phyloP scores from a whole-genome alignment of 2,888 invertebrate species.

The Agrochola lychnidis region DNA sequence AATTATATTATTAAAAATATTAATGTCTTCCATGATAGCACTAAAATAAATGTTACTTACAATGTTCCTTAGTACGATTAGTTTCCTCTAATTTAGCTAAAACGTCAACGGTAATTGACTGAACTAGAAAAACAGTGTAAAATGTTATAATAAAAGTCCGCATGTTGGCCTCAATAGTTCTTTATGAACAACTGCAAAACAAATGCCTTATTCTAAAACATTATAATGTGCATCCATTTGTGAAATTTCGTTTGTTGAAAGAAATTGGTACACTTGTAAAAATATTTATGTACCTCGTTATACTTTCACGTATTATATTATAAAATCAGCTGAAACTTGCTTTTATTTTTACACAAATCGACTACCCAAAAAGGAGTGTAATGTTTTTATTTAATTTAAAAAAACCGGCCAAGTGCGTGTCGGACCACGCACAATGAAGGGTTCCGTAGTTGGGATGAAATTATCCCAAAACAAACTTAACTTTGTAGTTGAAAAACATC shows the following conservation, averaged over 20 bases:
- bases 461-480: too few relatives aligned
- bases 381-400: not conserved
- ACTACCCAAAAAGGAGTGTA: too few relatives aligned
- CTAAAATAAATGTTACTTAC: constrained; percentile 6
- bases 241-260: constrained; percentile 13
- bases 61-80: constrained; percentile 14
- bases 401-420: not conserved
- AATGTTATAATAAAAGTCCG: not conserved
- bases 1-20: not conserved
- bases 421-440: too few relatives aligned
- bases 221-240: constrained; percentile 6
- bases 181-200: constrained; percentile 11
- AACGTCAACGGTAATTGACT: not conserved
- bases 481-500: too few relatives aligned
- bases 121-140: constrained; percentile 8
- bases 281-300: not conserved
- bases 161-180: constrained; percentile 14
- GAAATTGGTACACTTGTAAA: constrained; percentile 28
- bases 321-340: not conserved
- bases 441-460: too few relatives aligned
- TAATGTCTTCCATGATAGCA: not conserved
- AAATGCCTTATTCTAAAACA: constrained; percentile 14
- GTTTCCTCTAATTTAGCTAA: not conserved
- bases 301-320: not conserved
- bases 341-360: not conserved